phyloP scores from a whole-genome alignment of 2,113 vertebrate species.

The Pomatorhinus ruficollis region DNA sequence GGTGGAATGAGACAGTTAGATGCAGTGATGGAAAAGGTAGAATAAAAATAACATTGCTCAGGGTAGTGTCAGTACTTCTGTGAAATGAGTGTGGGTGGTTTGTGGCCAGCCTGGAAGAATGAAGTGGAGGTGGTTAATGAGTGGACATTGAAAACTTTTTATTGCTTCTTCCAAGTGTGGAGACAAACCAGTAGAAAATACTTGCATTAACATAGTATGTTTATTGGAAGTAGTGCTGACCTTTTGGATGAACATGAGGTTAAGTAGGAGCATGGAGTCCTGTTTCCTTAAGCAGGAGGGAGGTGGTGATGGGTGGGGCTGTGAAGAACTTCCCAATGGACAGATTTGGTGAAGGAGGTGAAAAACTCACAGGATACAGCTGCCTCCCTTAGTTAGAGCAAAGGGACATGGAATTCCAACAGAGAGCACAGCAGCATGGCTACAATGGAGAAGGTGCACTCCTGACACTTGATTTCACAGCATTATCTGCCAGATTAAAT shows the following conservation, averaged over 20 bases:
- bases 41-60: neutral
- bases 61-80: neutral
- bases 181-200: neutral
- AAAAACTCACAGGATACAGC: neutral
- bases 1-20: neutral
- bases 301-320: neutral
- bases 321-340: fast-evolving
- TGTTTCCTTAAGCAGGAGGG: neutral
- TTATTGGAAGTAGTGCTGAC: fast-evolving
- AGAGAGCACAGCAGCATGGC: fast-evolving
- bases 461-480: neutral
- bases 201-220: neutral
- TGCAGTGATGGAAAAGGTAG: neutral
- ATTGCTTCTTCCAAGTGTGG: neutral
- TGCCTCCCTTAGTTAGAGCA: neutral
- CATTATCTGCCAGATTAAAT: neutral
- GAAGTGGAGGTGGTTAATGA: neutral
- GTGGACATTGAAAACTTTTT: neutral
- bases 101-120: neutral
- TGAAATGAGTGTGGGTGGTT: neutral
- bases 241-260: neutral
- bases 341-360: fast-evolving
- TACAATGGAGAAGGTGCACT: neutral
- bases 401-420: neutral
- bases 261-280: neutral